Evolutionary conservation across 2,113 vertebrate genomes (phyloP).

Genomic region (Tamias sibiricus): DNA sequence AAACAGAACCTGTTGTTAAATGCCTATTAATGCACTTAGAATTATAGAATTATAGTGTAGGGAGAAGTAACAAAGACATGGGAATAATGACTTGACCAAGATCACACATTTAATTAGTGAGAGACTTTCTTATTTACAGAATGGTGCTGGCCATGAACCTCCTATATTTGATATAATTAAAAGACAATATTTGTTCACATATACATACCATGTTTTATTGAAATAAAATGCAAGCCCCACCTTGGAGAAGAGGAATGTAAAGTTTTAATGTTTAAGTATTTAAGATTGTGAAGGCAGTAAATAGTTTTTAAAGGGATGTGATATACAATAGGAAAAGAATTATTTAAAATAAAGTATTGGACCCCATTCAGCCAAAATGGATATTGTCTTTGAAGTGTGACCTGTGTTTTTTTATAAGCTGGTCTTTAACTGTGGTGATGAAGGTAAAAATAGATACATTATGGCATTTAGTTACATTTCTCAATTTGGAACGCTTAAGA

Average conservation of each 20-base stretch:
- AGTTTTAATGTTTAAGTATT: not conserved
- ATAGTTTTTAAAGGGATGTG: not conserved
- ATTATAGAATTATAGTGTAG: constrained; percentile 6
- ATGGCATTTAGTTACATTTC: not conserved
- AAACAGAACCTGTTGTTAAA: constrained; percentile 56
- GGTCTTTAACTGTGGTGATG: constrained; percentile 12
- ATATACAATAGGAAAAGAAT: not conserved
- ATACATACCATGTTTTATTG: not conserved
- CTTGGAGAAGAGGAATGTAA: not conserved
- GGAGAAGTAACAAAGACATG: constrained; percentile 4
- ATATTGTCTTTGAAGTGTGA: constrained; percentile 19
- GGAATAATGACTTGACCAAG: constrained; percentile 35
- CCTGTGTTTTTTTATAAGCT: constrained; percentile 7
- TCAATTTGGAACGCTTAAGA: constrained; percentile 33
- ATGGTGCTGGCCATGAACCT: not conserved
- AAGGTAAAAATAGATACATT: constrained; percentile 55
- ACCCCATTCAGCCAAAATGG: not conserved
- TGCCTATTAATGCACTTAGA: constrained; percentile 33
- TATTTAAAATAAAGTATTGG: constrained; percentile 13
- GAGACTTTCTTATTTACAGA: constrained; percentile 49
- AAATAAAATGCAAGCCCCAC: constrained; percentile 21
- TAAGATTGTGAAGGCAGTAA: constrained; percentile 21
- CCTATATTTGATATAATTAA: not conserved
- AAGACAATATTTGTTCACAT: not conserved
- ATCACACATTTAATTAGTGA: not conserved